Evolutionary conservation across 2,797 vertebrate genomes (phyloP).

Genomic region (Mormyrus proboscirostris): DNA sequence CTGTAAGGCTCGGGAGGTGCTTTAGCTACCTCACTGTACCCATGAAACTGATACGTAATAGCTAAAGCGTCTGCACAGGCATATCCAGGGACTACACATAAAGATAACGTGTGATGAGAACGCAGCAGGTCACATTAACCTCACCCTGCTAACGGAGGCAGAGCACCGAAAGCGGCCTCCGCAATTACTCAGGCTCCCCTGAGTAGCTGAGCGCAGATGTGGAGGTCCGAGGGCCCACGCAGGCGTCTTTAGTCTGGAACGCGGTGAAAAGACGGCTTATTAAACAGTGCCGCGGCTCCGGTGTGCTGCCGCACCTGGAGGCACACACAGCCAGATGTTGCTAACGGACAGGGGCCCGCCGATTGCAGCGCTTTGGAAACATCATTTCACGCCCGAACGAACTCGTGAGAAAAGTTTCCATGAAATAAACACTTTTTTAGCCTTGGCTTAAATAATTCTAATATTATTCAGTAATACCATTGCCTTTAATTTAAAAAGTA

Average conservation of each 20-base stretch:
- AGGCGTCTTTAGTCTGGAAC: background rate
- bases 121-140: background rate
- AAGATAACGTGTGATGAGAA: background rate
- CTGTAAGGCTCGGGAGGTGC: background rate
- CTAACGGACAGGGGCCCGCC: background rate
- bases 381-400: background rate
- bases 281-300: background rate
- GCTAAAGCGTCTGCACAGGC: background rate
- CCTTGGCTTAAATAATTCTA: background rate
- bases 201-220: background rate
- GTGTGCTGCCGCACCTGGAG: background rate
- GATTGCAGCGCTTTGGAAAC: background rate
- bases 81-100: background rate
- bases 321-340: background rate
- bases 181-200: background rate
- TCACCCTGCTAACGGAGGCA: background rate
- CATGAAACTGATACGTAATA: background rate
- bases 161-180: background rate
- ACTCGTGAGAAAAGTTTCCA: background rate
- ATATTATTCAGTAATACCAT: background rate
- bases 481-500: background rate
- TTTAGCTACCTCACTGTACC: background rate
- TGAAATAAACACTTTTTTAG: background rate
- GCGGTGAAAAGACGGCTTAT: background rate
- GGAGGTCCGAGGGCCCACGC: background rate